Conservation (phyloP, 1,140 invertebrate species). For the Asobara japonica region DNA sequence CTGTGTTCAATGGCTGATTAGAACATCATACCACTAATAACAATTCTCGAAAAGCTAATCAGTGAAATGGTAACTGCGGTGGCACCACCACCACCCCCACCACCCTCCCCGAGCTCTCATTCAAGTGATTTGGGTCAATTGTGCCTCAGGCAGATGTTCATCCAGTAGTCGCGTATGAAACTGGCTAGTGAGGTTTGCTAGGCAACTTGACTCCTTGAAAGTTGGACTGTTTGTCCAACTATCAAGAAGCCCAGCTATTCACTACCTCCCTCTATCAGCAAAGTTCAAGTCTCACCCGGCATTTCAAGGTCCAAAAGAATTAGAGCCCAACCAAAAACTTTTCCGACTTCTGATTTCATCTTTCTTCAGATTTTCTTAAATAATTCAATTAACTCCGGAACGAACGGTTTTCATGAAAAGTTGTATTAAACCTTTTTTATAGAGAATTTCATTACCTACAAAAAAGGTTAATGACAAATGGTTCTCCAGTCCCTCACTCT, state of each 20-base stretch:
- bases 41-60: slow-evolving; percentile 6
- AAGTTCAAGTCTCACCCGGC: neutral
- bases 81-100: too few relatives aligned
- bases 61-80: slow-evolving; percentile 2
- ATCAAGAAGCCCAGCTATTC: neutral
- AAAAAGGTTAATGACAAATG: too few relatives aligned
- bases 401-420: neutral
- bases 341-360: too few relatives aligned
- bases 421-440: neutral
- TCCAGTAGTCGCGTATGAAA: neutral
- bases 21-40: neutral
- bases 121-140: slow-evolving; percentile 13
- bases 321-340: too few relatives aligned
- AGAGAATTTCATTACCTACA: too few relatives aligned
- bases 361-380: too few relatives aligned
- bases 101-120: neutral
- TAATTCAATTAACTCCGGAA: too few relatives aligned
- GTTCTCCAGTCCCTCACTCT: too few relatives aligned
- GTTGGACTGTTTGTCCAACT: slow-evolving; percentile 9
- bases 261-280: neutral
- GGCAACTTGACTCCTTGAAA: slow-evolving; percentile 20
- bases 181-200: neutral
- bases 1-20: neutral
- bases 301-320: neutral
- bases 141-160: slow-evolving; percentile 17